phyloP scores from a whole-genome alignment of 2,113 vertebrate species.

The Lepisosteus osseus region DNA sequence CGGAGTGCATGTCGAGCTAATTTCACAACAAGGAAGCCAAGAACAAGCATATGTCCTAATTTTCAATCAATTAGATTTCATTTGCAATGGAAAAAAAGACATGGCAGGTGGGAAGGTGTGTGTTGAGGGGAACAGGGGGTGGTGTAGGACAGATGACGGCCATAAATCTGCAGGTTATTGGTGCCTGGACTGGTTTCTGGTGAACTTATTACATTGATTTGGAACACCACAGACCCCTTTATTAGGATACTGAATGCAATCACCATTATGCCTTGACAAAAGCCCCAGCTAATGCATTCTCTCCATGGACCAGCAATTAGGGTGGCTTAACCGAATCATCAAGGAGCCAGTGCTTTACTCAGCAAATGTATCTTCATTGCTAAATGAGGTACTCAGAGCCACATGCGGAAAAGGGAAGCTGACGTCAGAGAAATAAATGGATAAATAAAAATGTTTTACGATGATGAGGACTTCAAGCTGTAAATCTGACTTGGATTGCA shows the following conservation, averaged over 20 bases:
- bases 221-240: constrained; percentile 38
- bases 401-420: constrained; percentile 16
- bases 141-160: background rate
- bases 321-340: constrained; percentile 46
- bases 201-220: constrained; percentile 41
- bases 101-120: background rate
- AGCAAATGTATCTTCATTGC: constrained; percentile 5
- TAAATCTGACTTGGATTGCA: background rate
- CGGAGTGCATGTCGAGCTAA: constrained; percentile 19
- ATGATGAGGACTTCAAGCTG: constrained; percentile 1
- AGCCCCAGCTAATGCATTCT: constrained; percentile 43
- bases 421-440: constrained; percentile 19
- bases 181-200: constrained; percentile 42
- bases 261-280: constrained; percentile 34
- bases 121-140: background rate
- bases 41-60: constrained; percentile 1
- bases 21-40: constrained; percentile 18
- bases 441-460: constrained; percentile 23
- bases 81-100: background rate
- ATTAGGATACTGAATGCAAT: constrained; percentile 39
- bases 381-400: constrained; percentile 6
- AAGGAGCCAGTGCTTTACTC: constrained; percentile 31
- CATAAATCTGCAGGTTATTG: constrained; percentile 12
- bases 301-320: constrained; percentile 37
- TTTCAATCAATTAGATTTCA: background rate